Percentiles rank a stretch among this genome's conserved stretches.
These are phyloP conservation scores for Pogoniulus pusillus DNA, from an alignment of 2,797 vertebrate genomes.

Conservation along the genomic window DNA sequence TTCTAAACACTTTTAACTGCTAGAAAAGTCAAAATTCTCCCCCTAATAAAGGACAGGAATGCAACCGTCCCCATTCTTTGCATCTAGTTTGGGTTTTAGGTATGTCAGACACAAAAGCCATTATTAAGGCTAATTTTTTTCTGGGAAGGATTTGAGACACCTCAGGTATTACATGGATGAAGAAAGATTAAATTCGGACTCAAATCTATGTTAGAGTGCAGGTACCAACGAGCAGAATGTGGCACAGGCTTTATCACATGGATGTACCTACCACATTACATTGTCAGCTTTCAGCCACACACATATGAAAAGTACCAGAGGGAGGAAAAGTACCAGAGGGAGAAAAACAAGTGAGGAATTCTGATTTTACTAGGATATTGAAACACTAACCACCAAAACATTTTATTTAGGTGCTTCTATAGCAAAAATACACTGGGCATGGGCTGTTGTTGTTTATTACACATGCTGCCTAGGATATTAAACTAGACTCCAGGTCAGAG, in stretches of 20 bases:
- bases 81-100: not conserved
- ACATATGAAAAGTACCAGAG: not conserved
- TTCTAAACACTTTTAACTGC: not conserved
- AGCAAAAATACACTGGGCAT: not conserved
- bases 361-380: not conserved
- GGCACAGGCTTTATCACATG: too few relatives aligned
- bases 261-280: not conserved
- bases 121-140: not conserved
- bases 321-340: not conserved
- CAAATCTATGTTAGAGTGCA: not conserved
- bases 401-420: not conserved
- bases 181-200: not conserved
- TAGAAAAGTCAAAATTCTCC: not conserved
- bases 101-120: not conserved
- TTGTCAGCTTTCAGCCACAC: not conserved
- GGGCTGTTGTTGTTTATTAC: not conserved
- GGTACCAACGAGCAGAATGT: not conserved
- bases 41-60: not conserved
- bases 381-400: not conserved
- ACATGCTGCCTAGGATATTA: not conserved
- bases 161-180: not conserved
- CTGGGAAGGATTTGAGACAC: not conserved
- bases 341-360: not conserved
- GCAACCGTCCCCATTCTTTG: not conserved
- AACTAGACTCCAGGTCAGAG: not conserved